Conservation (phyloP, 2,113 vertebrate species). For the Muscicapa adusta region DNA sequence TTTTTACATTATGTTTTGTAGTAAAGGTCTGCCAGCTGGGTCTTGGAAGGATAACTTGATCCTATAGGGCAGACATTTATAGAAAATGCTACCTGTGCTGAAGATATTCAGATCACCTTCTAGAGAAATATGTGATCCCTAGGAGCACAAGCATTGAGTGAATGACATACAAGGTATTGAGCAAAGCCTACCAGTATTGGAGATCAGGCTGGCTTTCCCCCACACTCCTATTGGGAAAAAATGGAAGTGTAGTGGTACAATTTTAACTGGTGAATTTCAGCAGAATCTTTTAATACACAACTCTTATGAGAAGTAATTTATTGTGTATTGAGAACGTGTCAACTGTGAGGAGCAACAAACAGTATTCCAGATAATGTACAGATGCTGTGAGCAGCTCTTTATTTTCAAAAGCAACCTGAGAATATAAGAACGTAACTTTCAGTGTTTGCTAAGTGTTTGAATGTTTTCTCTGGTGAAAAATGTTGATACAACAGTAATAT, state of each 20-base stretch:
- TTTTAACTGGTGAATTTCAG: background rate
- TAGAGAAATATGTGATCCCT: background rate
- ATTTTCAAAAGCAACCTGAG: background rate
- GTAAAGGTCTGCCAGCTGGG: background rate
- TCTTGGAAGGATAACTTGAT: background rate
- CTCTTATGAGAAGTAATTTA: background rate
- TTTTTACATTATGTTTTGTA: background rate
- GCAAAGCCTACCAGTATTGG: background rate
- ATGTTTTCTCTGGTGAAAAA: background rate
- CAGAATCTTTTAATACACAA: background rate
- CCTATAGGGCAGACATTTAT: background rate
- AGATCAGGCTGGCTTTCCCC: background rate
- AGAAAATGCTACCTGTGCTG: background rate
- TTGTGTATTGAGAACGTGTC: background rate
- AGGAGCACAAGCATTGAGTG: background rate
- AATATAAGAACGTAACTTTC: background rate
- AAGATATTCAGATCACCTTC: background rate
- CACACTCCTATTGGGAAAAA: background rate
- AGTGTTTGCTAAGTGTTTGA: background rate
- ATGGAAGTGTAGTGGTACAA: background rate
- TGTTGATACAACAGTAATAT: background rate
- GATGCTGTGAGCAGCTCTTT: background rate
- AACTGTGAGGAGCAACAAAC: background rate
- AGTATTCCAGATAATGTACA: background rate
- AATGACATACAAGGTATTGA: background rate